Evolutionary conservation across 1,140 invertebrate species (phyloP).

Genomic region (Drosophila hydei): DNA sequence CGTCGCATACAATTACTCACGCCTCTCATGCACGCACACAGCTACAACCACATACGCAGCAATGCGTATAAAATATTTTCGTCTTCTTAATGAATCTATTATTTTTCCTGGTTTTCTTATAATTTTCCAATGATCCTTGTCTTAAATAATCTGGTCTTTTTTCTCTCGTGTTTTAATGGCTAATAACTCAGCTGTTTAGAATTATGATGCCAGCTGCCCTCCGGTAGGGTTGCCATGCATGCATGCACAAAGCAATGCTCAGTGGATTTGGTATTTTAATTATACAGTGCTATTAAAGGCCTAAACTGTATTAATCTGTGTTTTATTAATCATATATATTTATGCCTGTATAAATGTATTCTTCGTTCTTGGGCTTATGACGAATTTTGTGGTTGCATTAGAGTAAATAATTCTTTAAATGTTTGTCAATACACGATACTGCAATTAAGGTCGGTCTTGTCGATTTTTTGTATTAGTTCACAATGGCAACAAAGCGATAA

Average conservation of each 20-base stretch:
- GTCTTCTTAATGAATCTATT: neutral
- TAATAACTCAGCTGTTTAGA: constrained; percentile 50
- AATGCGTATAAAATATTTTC: constrained; percentile 1
- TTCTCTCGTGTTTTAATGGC: constrained; percentile 38
- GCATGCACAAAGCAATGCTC: neutral
- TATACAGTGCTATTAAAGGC: neutral
- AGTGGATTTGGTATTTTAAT: constrained; percentile 8
- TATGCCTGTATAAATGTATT: neutral
- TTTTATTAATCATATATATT: neutral
- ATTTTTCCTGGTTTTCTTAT: neutral
- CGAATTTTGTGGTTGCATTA: no score
- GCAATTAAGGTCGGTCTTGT: neutral
- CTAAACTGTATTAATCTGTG: neutral
- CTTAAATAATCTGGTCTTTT: constrained; percentile 17
- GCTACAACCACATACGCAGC: constrained; percentile 6
- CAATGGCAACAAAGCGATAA: neutral
- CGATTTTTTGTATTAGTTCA: neutral
- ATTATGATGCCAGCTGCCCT: constrained; percentile 43
- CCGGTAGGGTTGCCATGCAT: constrained; percentile 22
- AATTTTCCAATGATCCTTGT: constrained; percentile 34
- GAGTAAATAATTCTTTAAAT: no score
- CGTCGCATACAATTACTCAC: constrained; percentile 31
- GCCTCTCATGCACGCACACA: constrained; percentile 17
- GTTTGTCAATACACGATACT: no score
- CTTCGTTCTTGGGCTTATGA: neutral